phyloP scores from a whole-genome alignment of 2,113 vertebrate genomes.

The Triplophysa siluroides region DNA sequence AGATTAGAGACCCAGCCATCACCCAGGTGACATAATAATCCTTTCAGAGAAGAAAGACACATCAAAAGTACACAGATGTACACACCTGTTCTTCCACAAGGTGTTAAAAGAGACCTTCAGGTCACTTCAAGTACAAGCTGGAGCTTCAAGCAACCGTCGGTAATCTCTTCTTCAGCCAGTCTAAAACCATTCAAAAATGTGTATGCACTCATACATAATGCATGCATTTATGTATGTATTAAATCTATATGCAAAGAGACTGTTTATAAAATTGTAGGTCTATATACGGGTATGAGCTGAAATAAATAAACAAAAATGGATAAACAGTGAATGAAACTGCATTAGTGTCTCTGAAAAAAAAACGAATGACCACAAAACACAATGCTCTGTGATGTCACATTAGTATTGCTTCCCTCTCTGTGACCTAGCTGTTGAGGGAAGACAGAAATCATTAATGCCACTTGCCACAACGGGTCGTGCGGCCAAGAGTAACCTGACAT shows the following conservation, averaged over 20 bases:
- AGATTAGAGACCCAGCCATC: constrained; percentile 22
- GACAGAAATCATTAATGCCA: background rate
- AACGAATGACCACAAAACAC: background rate
- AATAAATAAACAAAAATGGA: background rate
- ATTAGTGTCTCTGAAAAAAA: background rate
- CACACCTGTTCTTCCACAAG: constrained; percentile 16
- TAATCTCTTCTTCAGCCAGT: background rate
- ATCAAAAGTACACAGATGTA: background rate
- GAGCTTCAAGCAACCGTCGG: background rate
- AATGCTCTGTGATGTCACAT: constrained; percentile 3
- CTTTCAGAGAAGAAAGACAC: constrained; percentile 8
- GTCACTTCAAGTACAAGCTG: background rate
- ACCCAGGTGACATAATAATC: constrained; percentile 31
- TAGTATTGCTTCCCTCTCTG: constrained; percentile 9
- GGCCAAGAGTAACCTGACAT: constrained; percentile 21
- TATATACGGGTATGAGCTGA: too few relatives aligned
- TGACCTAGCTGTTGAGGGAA: constrained; percentile 1
- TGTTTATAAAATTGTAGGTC: background rate
- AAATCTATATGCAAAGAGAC: background rate
- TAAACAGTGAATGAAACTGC: constrained; percentile 6
- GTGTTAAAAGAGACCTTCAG: background rate
- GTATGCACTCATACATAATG: background rate
- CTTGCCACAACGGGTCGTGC: background rate
- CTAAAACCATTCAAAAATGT: background rate
- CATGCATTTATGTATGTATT: too few relatives aligned